Base-by-base conservation (phyloP, 2,888 invertebrate species). In the Callosobruchus maculatus region DNA sequence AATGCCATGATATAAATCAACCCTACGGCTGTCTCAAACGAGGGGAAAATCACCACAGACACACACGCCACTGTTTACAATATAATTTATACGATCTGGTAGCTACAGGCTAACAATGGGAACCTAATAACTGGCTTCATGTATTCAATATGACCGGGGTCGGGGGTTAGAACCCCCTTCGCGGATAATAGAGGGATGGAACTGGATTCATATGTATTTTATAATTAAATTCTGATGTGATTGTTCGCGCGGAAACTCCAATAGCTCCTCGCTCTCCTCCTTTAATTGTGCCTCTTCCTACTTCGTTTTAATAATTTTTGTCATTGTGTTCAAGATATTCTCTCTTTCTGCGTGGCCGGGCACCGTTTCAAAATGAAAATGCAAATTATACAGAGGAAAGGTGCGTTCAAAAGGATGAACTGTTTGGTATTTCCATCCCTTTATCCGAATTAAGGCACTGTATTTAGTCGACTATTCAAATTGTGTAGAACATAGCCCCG, bases 141-240 rank as follows among this genome's bases (percentile, higher is more conserved):
- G 84, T 86, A 85, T 85, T 85, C 84, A 84, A 83, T 82, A 68
- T 9, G 21, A 20, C 22, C 21, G 81, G 78, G 74, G 79, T 74
- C 74, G 67, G 49, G 49, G 49, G 49, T 79, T 77, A 81, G 81
- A 80, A 81, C 81, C 77, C 79, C 81, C 79, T 74, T 72, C 73
- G 75, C 31, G 79, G 78, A 78, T 81, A 84, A 84, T 82, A 80
- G 82, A 77, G 84, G 83, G 84, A 82, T 84, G 82, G 82, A 83
- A 84, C 82, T 85, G 82, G 85, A 85, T 85, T 85, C 85, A 85
- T 85, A 85, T 85, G 85, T 86, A 86, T 85, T 86, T 85, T 84
- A 84, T 86, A 87, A 87, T 87, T 87, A 87, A 87, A 87, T 86
- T 86, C 83, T 86, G 87, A 86, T 86, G 85, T 82, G 86, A 86